Conservation (phyloP, 2,113 vertebrate genomes). For the Phalacrocorax pelagicus region DNA sequence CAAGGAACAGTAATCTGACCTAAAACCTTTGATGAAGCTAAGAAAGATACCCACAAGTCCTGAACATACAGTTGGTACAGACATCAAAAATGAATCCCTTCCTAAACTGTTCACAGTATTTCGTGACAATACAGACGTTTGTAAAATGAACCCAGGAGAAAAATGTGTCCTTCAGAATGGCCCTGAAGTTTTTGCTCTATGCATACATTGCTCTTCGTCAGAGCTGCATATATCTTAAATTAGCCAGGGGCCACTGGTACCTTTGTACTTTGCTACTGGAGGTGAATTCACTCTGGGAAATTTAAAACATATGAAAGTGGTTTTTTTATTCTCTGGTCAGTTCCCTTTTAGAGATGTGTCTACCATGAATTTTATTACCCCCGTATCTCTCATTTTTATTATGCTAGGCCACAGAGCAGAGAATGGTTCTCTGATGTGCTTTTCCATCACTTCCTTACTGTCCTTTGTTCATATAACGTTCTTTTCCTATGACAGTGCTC, state of each 20-base stretch:
- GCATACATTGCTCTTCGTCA: background rate
- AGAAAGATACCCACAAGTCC: background rate
- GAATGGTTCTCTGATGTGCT: constrained; percentile 39
- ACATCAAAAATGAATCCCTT: background rate
- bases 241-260: constrained; percentile 40
- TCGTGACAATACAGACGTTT: background rate
- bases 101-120: background rate
- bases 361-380: constrained; percentile 44
- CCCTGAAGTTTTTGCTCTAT: background rate
- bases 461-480: constrained; percentile 11
- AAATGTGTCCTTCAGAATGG: background rate
- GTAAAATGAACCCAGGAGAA: background rate
- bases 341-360: constrained; percentile 43
- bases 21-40: rapidly evolving
- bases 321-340: constrained; percentile 29
- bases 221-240: constrained; percentile 34
- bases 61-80: background rate
- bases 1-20: background rate
- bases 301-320: constrained; percentile 44
- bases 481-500: background rate
- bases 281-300: constrained; percentile 19
- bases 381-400: constrained; percentile 49
- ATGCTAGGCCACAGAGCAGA: background rate
- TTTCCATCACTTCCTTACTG: background rate
- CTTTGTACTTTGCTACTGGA: constrained; percentile 34